These are phyloP conservation scores for Stictocephala bisonia DNA, from an alignment of 2,888 invertebrate species.

Conservation along the genomic window DNA sequence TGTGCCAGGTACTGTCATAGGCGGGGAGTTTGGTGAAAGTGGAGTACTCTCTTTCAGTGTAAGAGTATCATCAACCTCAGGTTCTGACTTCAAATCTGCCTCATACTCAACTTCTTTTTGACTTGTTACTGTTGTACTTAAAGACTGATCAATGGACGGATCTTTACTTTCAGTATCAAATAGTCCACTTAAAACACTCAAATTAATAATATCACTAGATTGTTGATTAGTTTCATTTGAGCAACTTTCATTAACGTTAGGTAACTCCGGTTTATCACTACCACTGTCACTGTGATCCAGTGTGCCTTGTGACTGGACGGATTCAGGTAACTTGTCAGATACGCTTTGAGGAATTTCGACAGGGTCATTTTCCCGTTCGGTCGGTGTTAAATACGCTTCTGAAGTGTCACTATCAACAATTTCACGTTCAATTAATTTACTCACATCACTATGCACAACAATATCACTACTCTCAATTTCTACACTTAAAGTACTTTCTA, in stretches of 20 bases:
- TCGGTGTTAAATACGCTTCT: conserved; percentile 76
- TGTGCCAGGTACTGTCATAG: background rate
- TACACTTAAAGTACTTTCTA: conserved; percentile 61
- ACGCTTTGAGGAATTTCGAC: conserved; percentile 45
- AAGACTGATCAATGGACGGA: conserved; percentile 50
- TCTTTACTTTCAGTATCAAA: conserved; percentile 42
- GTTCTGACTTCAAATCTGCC: conserved; percentile 61
- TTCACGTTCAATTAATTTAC: conserved; percentile 67
- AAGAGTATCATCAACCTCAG: conserved; percentile 65
- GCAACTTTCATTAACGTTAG: conserved; percentile 61
- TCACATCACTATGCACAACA: conserved; percentile 37
- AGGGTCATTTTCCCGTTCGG: conserved; percentile 66
- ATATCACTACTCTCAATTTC: conserved; percentile 46
- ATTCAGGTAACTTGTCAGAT: conserved; percentile 50
- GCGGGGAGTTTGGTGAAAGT: conserved; percentile 28
- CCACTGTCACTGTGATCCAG: conserved; percentile 26
- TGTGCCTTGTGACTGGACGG: conserved; percentile 53
- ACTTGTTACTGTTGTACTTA: too few species aligned
- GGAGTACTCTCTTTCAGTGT: conserved; percentile 58
- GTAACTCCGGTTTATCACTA: conserved; percentile 40
- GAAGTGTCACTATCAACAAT: conserved; percentile 75
- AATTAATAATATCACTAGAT: conserved; percentile 39
- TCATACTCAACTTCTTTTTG: background rate
- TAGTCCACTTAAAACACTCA: conserved; percentile 40
- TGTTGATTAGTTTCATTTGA: conserved; percentile 59